A percentile compares a stretch with the other conserved stretches of the same genome.
These are phyloP conservation scores for Brachypterus glaber DNA, from an alignment of 2,888 invertebrate genomes.

Conservation along the genomic window DNA sequence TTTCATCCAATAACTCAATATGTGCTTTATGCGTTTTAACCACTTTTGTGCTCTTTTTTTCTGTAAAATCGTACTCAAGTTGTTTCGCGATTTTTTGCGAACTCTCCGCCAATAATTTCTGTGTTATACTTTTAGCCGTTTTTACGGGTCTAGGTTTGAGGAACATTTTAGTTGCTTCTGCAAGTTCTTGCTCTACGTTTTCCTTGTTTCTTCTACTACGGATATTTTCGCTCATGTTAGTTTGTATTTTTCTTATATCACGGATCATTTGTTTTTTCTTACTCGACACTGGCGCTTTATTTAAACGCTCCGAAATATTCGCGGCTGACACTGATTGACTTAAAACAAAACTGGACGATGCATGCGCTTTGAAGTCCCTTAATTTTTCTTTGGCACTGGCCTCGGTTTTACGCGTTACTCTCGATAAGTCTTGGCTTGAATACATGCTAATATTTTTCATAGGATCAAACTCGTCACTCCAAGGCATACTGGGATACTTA, in stretches of 20 bases:
- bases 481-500: slow-evolving; percentile 57
- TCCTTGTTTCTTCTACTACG: slow-evolving; percentile 39
- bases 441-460: slow-evolving; percentile 56
- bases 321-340: slow-evolving; percentile 54
- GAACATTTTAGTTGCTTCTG: slow-evolving; percentile 45
- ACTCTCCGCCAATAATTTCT: slow-evolving; percentile 53
- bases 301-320: slow-evolving; percentile 55
- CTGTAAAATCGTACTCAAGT: slow-evolving; percentile 38
- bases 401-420: slow-evolving; percentile 57
- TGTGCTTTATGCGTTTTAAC: slow-evolving; percentile 32
- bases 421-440: slow-evolving; percentile 55
- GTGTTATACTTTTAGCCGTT: slow-evolving; percentile 65
- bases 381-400: slow-evolving; percentile 61
- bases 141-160: slow-evolving; percentile 44
- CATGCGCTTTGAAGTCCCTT: slow-evolving; percentile 49
- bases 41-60: slow-evolving; percentile 23
- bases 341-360: slow-evolving; percentile 53
- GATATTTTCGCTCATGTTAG: slow-evolving; percentile 41
- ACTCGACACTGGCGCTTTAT: slow-evolving; percentile 44
- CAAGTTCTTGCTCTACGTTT: slow-evolving; percentile 38
- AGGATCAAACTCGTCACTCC: slow-evolving; percentile 62
- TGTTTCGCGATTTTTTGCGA: slow-evolving; percentile 44
- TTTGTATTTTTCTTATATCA: slow-evolving; percentile 38
- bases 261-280: slow-evolving; percentile 43
- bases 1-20: slow-evolving; percentile 39